These are phyloP conservation scores for Plestiodon gilberti DNA, from an alignment of 2,113 vertebrate species.

Conservation along the genomic window DNA sequence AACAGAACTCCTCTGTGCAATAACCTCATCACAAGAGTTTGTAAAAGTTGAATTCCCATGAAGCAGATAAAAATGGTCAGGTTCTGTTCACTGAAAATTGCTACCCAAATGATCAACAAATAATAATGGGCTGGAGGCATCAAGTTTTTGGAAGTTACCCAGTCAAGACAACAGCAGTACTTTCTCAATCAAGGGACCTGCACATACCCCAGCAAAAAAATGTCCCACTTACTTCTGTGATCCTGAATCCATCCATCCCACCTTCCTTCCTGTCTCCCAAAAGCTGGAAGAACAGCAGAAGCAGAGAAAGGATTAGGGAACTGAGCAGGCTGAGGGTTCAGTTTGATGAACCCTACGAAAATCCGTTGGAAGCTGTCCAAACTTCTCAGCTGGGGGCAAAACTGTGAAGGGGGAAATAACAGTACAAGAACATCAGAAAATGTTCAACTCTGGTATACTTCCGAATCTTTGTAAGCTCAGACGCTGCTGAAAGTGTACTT, in stretches of 20 bases:
- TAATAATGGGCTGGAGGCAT: background rate
- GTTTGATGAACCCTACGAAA: background rate
- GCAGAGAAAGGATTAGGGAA: background rate
- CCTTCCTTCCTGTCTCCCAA: background rate
- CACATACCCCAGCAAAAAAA: background rate
- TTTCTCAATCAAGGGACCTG: background rate
- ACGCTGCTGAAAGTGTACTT: conserved; percentile 12
- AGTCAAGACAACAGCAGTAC: background rate
- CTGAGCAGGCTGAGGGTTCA: background rate
- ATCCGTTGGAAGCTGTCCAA: background rate
- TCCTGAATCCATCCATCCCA: background rate
- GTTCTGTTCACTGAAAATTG: background rate
- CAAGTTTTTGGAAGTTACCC: background rate
- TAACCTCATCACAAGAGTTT: background rate
- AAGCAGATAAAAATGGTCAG: background rate
- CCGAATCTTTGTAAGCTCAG: conserved; percentile 18
- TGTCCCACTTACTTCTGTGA: background rate
- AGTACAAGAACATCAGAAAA: accelerated
- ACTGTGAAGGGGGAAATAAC: background rate
- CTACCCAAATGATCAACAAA: background rate
- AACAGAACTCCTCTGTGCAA: background rate
- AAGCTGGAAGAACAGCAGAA: background rate
- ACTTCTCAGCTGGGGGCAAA: background rate
- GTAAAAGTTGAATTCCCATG: background rate
- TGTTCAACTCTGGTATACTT: background rate